Conservation (phyloP, 2,113 vertebrate species). For the Phalacrocorax brasilianus region DNA sequence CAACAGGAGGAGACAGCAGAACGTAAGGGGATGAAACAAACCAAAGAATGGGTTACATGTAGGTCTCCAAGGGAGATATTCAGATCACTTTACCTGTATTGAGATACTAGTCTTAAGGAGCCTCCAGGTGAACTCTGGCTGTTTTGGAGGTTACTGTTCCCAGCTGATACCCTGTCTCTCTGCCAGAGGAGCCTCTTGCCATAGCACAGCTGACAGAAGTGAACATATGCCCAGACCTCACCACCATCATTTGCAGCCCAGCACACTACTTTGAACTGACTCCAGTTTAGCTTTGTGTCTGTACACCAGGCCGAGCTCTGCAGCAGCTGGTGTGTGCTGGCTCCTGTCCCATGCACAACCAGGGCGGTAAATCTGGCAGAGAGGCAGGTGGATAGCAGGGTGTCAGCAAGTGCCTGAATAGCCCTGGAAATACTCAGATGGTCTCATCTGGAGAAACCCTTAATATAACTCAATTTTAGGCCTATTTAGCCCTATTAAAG, state of each 20-base stretch:
- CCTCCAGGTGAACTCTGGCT: not conserved
- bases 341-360: not conserved
- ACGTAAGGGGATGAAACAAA: not conserved
- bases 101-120: not conserved
- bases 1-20: not conserved
- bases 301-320: not conserved
- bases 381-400: not conserved
- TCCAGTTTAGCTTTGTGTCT: not conserved
- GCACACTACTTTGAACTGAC: not conserved
- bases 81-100: not conserved
- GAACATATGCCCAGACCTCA: not conserved
- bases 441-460: not conserved
- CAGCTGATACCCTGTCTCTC: not conserved
- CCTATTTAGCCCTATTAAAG: not conserved
- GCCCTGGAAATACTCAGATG: not conserved
- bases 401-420: not conserved
- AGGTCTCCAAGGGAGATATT: not conserved
- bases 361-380: not conserved
- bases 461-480: not conserved
- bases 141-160: not conserved
- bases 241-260: not conserved
- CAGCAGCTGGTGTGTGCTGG: not conserved
- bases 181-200: not conserved
- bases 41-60: not conserved
- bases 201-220: not conserved